Base-by-base conservation (phyloP, 1,140 invertebrate genomes). In the Drosophila truncata region DNA sequence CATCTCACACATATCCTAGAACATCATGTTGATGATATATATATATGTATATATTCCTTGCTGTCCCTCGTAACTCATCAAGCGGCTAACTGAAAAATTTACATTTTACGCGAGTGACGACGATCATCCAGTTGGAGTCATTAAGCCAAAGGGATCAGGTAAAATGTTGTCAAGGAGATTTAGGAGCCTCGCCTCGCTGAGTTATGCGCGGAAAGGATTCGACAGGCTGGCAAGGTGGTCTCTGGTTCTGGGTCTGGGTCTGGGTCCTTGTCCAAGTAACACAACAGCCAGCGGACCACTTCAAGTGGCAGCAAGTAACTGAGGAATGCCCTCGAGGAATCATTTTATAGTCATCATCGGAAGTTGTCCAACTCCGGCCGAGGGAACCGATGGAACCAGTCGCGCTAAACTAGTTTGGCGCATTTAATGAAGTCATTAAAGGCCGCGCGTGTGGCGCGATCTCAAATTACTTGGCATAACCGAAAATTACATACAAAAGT, bases 361-460 rank as follows among this genome's bases (percentile, higher is more conserved):
- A 77, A 84, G 81, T 84, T 72, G 70, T 73, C 47, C 71, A 35
- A 29, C 41, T 31, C 35, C 20, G 66, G 20, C 73, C 60, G 65
- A 76, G 62, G 73, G 47, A 29, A 49, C 29, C 66, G 41, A 63
- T n/a, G 39, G 64, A 71, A 50, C 69, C 29, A 72, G 70, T 59
- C 54, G 42, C 62, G n/a, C 44, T 65, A 87, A 87, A 87, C 84
- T 87, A 87, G 84, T 87, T 87, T 88, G 52, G 52, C 77, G 71
- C 80, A 90, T 90, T 91, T 91, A 91, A 91, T 91, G 82, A 91
- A 91, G 86, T 91, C 86, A 91, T 91, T 91, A 90, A 90, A 90
- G 90, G 86, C 86, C 79, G 86, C 86, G 86, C 86, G 86, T 90
- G 86, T 90, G 86, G 86, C 86, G 86, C 86, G 86, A 91, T 91